A percentile compares a stretch with the other conserved stretches of the same genome.
Conservation (phyloP, 2,797 vertebrate species). For the Aeoliscus strigatus region DNA sequence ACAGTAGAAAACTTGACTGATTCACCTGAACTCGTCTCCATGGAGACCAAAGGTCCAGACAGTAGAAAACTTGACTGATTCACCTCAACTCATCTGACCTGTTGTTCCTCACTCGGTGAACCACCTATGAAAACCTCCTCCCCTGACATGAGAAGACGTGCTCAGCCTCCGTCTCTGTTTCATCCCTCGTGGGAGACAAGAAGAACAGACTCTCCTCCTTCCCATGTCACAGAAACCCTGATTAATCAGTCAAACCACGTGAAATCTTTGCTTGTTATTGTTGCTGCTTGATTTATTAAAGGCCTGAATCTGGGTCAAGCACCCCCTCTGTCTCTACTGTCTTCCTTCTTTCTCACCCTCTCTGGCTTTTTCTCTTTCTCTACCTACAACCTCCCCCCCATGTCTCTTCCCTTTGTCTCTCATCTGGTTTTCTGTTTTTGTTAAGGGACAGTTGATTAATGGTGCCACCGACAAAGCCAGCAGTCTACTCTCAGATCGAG, state of each 20-base stretch:
- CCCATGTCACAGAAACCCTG: conserved; percentile 44
- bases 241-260: conserved; percentile 71
- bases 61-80: too few relatives aligned
- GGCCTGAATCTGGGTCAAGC: conserved; percentile 67
- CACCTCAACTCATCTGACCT: too few relatives aligned
- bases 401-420: conserved; percentile 75
- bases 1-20: too few relatives aligned
- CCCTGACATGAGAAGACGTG: conserved; percentile 24
- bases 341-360: conserved; percentile 32
- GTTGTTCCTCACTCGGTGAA: too few relatives aligned
- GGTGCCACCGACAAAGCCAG: conserved; percentile 69
- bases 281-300: conserved; percentile 77
- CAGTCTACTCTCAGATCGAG: conserved; percentile 59
- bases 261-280: conserved; percentile 76
- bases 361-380: conserved; percentile 24
- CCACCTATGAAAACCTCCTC: conserved; percentile 27
- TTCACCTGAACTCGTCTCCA: too few relatives aligned
- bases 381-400: conserved; percentile 63
- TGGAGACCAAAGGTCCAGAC: too few relatives aligned
- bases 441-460: conserved; percentile 79
- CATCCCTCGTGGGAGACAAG: conserved; percentile 34
- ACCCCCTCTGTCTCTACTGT: conserved; percentile 24
- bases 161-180: conserved; percentile 23
- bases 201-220: conserved; percentile 45
- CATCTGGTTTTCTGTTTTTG: conserved; percentile 78